Evolutionary conservation across 2,113 vertebrate species (phyloP).

Genomic region (Percopsis transmontana): DNA sequence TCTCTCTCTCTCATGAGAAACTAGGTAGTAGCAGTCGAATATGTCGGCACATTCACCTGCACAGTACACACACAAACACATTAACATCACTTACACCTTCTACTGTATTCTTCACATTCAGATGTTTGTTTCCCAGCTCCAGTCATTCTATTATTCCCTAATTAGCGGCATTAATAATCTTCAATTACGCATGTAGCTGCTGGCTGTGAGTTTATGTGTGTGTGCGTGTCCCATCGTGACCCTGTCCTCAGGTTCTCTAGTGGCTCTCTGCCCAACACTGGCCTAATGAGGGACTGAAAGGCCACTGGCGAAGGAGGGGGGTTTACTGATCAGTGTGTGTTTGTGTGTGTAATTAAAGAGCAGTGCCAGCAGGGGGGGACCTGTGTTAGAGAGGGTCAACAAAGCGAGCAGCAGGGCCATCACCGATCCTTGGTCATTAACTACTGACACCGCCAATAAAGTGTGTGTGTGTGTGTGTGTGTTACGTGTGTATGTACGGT

Average conservation of each 20-base stretch:
- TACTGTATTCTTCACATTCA: conserved; percentile 24
- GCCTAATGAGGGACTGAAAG: conserved; percentile 73
- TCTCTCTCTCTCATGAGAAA: neutral
- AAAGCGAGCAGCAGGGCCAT: conserved; percentile 69
- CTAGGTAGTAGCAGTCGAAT: too few relatives aligned
- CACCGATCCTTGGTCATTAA: conserved; percentile 71
- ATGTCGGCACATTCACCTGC: neutral
- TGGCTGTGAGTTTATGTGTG: conserved; percentile 38
- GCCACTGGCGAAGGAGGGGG: conserved; percentile 51
- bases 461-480: conserved; percentile 24
- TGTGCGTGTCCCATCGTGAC: conserved; percentile 21
- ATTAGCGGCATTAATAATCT: conserved; percentile 67
- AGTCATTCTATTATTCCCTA: conserved; percentile 55
- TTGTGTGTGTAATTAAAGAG: conserved; percentile 68
- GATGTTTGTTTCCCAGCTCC: conserved; percentile 38
- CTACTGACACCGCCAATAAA: conserved; percentile 54
- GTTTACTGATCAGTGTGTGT: conserved; percentile 29
- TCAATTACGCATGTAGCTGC: conserved; percentile 54
- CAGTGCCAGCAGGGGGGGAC: conserved; percentile 63
- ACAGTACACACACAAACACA: neutral
- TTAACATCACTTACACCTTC: conserved; percentile 29
- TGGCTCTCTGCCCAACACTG: conserved; percentile 61
- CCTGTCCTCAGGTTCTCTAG: conserved; percentile 51
- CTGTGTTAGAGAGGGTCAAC: conserved; percentile 68
- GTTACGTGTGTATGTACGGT: conserved; percentile 27